Evolutionary conservation across 1,140 invertebrate genomes (phyloP).

Genomic region (Apis mellifera): DNA sequence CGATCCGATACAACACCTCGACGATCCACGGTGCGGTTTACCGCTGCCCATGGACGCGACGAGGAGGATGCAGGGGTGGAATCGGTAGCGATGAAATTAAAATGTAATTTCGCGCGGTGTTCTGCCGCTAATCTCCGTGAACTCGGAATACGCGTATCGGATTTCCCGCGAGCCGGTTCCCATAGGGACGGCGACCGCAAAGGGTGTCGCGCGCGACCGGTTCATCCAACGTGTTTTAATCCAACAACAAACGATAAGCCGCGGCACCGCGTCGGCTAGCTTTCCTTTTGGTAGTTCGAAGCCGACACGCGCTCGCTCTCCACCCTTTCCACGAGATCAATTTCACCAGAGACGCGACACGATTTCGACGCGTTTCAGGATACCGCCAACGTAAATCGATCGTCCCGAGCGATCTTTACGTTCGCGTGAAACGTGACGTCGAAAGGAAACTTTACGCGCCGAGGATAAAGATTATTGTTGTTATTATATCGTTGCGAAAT

Average conservation of each 20-base stretch:
- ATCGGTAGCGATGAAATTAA: constrained; percentile 64
- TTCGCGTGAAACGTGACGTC: no score
- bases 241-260: constrained; percentile 62
- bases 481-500: no score
- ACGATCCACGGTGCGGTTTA: not conserved
- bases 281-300: constrained; percentile 49
- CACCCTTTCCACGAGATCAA: constrained; percentile 13
- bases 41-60: not conserved
- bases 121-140: constrained; percentile 63
- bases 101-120: constrained; percentile 62
- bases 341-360: not conserved
- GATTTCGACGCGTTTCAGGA: not conserved
- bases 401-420: no score
- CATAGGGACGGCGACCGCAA: constrained; percentile 12
- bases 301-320: not conserved
- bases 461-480: no score
- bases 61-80: no score
- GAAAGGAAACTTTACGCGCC: no score
- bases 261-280: constrained; percentile 40
- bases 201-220: not conserved
- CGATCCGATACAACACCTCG: no score
- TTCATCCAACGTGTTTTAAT: constrained; percentile 70
- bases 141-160: constrained; percentile 44
- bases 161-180: constrained; percentile 18
- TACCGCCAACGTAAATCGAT: not conserved